Evolutionary conservation across 2,888 invertebrate genomes (phyloP), one percentile per base, ranked within the genome.

Genomic region (Chromoteleia sp.): DNA sequence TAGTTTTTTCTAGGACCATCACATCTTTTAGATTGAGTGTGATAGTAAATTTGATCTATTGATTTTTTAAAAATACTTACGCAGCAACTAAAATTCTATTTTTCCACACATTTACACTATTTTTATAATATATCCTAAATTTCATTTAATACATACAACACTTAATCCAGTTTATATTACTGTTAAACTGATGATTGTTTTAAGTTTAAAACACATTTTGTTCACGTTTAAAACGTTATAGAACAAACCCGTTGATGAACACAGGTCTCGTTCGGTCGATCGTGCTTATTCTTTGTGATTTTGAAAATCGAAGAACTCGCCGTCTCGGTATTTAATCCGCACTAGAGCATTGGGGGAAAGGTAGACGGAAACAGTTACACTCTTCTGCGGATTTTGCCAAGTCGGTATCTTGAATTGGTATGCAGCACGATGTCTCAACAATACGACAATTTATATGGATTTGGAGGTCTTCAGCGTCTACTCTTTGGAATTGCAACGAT

Each of bases 371-470:
- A 74, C 58, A 81, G 84, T 74, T 81, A 79, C 81, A 83, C 84
- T 84, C 83, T 85, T 84, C 81, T 84, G 74, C 77, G 84, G 85
- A 85, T 85, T 86, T 89, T 85, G 78, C 85, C 83, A 78, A 81
- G 82, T 81, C 84, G 71, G 75, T 83, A 87, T 87, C 85, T 84
- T 84, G 86, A 89, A 90, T 89, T 87, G 88, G 88, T 90, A 88
- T 88, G 88, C 88, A 80, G 84, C 84, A 84, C 85, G 83, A 84
- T 78, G 85, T 84, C 84, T 87, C 86, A 87, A 89, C 89, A 89
- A 90, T 89, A 88, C 88, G 87, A 90, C 89, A 89, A 89, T 90
- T 89, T 90, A 89, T 90, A 90, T 90, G 90, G 90, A 89, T 90
- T 90, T 90, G 86, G 86, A 86, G 88, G 86, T 87, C 88, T 88